These are phyloP conservation scores for Solenopsis fugax DNA, from an alignment of 1,140 invertebrate species.

Conservation along the genomic window DNA sequence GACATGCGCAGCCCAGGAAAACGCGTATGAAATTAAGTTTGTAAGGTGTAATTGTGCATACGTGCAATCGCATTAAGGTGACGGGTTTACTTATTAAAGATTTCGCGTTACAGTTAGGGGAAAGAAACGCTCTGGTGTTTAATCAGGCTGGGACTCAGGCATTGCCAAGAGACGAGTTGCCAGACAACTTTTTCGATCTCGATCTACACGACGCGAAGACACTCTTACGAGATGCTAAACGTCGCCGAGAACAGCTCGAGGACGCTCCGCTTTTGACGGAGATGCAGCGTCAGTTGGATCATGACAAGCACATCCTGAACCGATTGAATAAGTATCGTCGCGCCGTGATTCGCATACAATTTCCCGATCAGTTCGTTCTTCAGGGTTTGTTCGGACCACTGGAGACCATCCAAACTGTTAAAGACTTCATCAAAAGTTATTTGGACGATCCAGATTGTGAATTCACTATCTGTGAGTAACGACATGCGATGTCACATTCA, in stretches of 20 bases:
- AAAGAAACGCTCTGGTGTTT: constrained; percentile 90
- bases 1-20: not conserved
- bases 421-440: constrained; percentile 90
- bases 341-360: constrained; percentile 92
- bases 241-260: constrained; percentile 88
- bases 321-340: constrained; percentile 90
- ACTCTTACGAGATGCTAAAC: constrained; percentile 90
- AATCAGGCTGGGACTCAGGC: constrained; percentile 88
- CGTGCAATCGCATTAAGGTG: constrained; percentile 3
- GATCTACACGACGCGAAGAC: constrained; percentile 92
- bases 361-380: constrained; percentile 92
- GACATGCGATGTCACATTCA: constrained; percentile 13
- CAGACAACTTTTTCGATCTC: constrained; percentile 94
- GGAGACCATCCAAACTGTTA: constrained; percentile 90
- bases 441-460: constrained; percentile 88
- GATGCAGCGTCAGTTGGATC: constrained; percentile 88
- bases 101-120: constrained; percentile 87
- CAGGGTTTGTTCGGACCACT: constrained; percentile 92
- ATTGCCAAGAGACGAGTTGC: constrained; percentile 88
- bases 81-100: not conserved
- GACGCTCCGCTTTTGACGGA: constrained; percentile 90
- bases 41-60: constrained; percentile 80
- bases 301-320: constrained; percentile 88
- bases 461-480: constrained; percentile 90
- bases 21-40: constrained; percentile 80